phyloP scores from a whole-genome alignment of 2,888 invertebrate genomes.

The Dryocosmus kuriphilus region DNA sequence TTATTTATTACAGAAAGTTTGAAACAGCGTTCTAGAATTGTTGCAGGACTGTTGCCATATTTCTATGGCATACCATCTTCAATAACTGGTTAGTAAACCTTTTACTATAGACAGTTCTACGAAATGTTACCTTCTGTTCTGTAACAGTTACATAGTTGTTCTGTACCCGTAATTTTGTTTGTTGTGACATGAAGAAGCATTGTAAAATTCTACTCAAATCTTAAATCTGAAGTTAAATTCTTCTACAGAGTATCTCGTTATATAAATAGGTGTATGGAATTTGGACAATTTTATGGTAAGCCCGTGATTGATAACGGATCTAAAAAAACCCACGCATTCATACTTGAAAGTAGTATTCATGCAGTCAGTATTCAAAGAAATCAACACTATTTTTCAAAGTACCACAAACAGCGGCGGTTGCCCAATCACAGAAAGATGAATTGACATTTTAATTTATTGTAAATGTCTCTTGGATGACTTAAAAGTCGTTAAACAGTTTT shows the following conservation, averaged over 20 bases:
- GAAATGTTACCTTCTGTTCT: neutral
- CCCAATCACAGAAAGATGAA: neutral
- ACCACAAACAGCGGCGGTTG: neutral
- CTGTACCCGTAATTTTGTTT: neutral
- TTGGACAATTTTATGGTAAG: neutral
- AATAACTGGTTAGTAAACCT: neutral
- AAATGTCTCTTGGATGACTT: neutral
- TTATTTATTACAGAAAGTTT: neutral
- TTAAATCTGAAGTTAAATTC: too few species aligned
- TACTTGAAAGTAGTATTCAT: neutral
- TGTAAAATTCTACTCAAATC: too few species aligned
- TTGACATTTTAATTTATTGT: conserved; percentile 2
- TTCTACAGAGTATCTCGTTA: neutral
- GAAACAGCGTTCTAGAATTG: neutral
- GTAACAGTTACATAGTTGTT: conserved; percentile 7
- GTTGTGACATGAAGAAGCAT: too few species aligned
- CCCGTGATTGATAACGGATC: neutral
- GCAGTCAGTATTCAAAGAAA: neutral
- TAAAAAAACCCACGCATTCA: neutral
- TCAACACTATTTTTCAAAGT: neutral
- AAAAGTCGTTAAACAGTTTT: neutral
- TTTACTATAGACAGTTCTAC: neutral
- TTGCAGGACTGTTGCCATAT: neutral
- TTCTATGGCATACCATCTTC: neutral
- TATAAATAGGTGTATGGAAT: conserved; percentile 3